Conservation (phyloP, 1,140 invertebrate species). For the Lepidurus apus region DNA sequence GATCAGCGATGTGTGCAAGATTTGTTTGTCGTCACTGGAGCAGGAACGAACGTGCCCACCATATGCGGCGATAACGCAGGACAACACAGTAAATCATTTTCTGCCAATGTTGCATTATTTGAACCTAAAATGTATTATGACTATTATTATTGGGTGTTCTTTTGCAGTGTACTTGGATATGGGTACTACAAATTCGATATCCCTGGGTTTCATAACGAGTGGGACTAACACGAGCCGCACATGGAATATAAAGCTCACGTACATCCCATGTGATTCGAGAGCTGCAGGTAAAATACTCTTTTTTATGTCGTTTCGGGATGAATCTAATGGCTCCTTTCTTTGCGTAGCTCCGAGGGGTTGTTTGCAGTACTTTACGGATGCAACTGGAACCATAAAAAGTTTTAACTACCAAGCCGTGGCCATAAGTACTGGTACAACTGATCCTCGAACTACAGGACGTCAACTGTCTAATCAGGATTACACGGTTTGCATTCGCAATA, state of each 20-base stretch:
- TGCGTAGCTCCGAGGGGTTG: slow-evolving; percentile 52
- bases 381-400: slow-evolving; percentile 68
- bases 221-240: slow-evolving; percentile 64
- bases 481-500: slow-evolving; percentile 64
- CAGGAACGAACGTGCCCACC: slow-evolving; percentile 65
- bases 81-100: slow-evolving; percentile 66
- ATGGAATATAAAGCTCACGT: slow-evolving; percentile 73
- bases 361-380: slow-evolving; percentile 72
- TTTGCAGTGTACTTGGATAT: slow-evolving; percentile 74
- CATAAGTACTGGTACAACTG: slow-evolving; percentile 49
- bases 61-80: slow-evolving; percentile 75
- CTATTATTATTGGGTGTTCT: slow-evolving; percentile 23
- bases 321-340: slow-evolving; percentile 28
- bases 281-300: slow-evolving; percentile 53
- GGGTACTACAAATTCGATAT: slow-evolving; percentile 63
- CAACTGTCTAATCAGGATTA: slow-evolving; percentile 69
- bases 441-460: slow-evolving; percentile 42
- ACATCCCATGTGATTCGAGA: slow-evolving; percentile 66
- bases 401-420: slow-evolving; percentile 72
- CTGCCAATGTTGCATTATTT: background rate
- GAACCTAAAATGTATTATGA: background rate
- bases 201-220: slow-evolving; percentile 70
- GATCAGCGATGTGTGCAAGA: slow-evolving; percentile 76
- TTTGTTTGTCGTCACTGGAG: slow-evolving; percentile 75
- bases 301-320: background rate